phyloP scores from a whole-genome alignment of 2,888 invertebrate genomes.

The Dicyrtoma fusca region DNA sequence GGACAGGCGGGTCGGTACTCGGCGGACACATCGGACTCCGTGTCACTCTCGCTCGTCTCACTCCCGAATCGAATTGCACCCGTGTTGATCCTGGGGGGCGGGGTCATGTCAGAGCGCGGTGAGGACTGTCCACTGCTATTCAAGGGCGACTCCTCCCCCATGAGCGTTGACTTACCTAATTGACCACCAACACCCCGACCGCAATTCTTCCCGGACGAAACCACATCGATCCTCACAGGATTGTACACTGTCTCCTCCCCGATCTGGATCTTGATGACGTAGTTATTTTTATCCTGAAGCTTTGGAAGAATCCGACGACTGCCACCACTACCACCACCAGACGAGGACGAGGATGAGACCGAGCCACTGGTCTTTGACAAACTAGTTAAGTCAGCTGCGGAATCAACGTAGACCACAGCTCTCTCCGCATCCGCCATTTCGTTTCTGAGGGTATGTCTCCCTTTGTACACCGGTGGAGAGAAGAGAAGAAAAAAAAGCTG shows the following conservation, averaged over 20 bases:
- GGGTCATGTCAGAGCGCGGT: conserved; percentile 55
- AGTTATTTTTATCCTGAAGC: conserved; percentile 45
- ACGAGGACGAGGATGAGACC: neutral
- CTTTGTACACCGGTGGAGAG: neutral
- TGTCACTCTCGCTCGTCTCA: conserved; percentile 56
- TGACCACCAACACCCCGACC: neutral
- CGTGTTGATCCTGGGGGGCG: conserved; percentile 46
- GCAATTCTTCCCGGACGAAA: conserved; percentile 28
- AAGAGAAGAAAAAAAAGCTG: neutral
- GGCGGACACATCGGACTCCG: conserved; percentile 55
- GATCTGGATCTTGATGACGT: conserved; percentile 56
- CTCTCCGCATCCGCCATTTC: conserved; percentile 51
- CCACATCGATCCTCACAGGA: conserved; percentile 55
- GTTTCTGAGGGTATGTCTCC: no score
- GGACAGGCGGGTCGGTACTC: conserved; percentile 51
- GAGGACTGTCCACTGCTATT: conserved; percentile 54
- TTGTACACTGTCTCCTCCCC: conserved; percentile 55
- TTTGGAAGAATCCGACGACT: conserved; percentile 23
- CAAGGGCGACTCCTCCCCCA: conserved; percentile 45
- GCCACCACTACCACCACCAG: neutral
- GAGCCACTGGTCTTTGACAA: conserved; percentile 19
- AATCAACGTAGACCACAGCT: conserved; percentile 56
- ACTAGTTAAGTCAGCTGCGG: conserved; percentile 47
- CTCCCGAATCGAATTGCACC: conserved; percentile 52
- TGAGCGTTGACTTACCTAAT: neutral